Evolutionary conservation across 2,888 invertebrate species (phyloP).

Genomic region (Himalopsyche kuldschensis): DNA sequence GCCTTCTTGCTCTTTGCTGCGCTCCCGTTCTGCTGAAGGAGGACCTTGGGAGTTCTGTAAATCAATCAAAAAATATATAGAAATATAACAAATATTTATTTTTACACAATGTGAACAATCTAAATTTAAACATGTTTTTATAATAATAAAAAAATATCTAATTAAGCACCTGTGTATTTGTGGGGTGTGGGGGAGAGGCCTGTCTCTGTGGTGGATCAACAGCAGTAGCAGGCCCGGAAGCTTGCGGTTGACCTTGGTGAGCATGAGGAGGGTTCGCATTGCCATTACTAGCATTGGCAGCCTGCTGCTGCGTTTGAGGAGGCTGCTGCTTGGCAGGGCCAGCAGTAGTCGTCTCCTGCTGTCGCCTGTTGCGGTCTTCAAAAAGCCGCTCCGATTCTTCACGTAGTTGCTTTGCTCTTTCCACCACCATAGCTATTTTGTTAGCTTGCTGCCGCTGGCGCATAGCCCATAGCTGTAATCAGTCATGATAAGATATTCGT

Average conservation of each 20-base stretch:
- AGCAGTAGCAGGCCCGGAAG: slow-evolving; percentile 46
- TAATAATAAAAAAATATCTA: too few species aligned
- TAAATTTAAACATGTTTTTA: too few species aligned
- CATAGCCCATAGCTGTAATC: slow-evolving; percentile 66
- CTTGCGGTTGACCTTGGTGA: slow-evolving; percentile 43
- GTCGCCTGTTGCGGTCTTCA: slow-evolving; percentile 55
- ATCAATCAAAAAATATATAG: too few species aligned
- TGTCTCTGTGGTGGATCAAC: slow-evolving; percentile 41
- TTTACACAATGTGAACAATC: too few species aligned
- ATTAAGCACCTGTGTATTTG: neutral
- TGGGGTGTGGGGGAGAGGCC: neutral
- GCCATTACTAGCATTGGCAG: neutral
- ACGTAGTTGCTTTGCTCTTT: slow-evolving; percentile 80
- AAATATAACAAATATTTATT: too few species aligned
- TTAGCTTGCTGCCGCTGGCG: slow-evolving; percentile 68
- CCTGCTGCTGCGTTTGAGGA: neutral
- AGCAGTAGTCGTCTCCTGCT: slow-evolving; percentile 41
- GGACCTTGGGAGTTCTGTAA: neutral
- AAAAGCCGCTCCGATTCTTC: slow-evolving; percentile 85
- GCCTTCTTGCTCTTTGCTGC: slow-evolving; percentile 27
- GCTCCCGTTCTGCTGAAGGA: slow-evolving; percentile 21
- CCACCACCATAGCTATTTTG: slow-evolving; percentile 77
- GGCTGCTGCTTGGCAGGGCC: neutral
- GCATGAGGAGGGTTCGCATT: neutral
- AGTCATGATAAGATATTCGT: neutral